phyloP scores from a whole-genome alignment of 2,113 vertebrate genomes.

The Daboia siamensis region DNA sequence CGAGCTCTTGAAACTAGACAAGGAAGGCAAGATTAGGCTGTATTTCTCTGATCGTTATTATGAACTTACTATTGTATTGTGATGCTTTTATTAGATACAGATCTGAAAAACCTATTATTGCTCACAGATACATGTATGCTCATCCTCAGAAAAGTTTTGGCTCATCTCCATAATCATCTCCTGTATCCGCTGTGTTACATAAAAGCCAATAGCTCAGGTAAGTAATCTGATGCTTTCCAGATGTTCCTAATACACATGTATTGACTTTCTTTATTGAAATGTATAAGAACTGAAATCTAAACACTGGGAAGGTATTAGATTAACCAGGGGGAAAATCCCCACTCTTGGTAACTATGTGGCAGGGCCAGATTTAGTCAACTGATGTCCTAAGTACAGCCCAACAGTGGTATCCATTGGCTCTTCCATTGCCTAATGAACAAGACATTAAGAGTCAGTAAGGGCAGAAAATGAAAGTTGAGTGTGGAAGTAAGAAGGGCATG shows the following conservation, averaged over 20 bases:
- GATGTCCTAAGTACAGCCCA: background rate
- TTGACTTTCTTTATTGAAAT: background rate
- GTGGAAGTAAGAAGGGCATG: background rate
- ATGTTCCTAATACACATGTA: background rate
- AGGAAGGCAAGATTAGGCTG: constrained; percentile 69
- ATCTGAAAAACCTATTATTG: background rate
- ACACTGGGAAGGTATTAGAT: background rate
- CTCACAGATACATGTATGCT: background rate
- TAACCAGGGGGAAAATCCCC: background rate
- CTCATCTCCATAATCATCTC: background rate
- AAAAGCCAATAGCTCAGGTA: background rate
- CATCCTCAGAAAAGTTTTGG: background rate
- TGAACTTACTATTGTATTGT: constrained; percentile 31
- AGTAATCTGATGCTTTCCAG: background rate
- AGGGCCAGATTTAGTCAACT: background rate
- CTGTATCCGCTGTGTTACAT: background rate
- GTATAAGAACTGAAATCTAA: background rate
- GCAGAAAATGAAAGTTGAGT: background rate
- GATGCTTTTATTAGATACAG: background rate
- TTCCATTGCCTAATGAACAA: background rate
- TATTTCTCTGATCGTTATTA: constrained; percentile 65
- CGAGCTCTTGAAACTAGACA: constrained; percentile 75
- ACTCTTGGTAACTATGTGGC: background rate
- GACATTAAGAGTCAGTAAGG: background rate
- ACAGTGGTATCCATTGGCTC: background rate